Percentiles rank a stretch among this genome's conserved stretches.
These are phyloP conservation scores for Eugnorisma glareosa DNA, from an alignment of 2,888 invertebrate genomes.

Conservation along the genomic window DNA sequence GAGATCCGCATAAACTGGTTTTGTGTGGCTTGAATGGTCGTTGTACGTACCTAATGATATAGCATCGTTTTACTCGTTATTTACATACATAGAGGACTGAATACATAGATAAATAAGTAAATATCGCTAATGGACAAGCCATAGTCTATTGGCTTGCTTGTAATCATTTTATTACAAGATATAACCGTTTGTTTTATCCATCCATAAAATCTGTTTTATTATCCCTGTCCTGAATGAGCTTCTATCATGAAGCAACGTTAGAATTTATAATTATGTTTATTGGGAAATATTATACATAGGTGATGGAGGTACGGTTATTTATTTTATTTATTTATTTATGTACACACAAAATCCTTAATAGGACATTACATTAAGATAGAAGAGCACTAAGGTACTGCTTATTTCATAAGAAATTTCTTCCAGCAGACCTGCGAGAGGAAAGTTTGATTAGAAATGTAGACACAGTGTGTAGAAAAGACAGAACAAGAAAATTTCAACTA, in stretches of 20 bases:
- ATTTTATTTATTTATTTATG: too few species aligned
- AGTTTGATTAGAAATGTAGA: too few species aligned
- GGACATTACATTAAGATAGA: too few species aligned
- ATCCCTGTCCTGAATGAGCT: slow-evolving; percentile 1
- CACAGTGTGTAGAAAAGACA: too few species aligned
- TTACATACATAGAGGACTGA: not conserved
- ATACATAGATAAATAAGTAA: slow-evolving; percentile 7
- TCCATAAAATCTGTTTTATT: slow-evolving; percentile 26
- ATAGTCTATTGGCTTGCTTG: not conserved
- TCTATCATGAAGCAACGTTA: slow-evolving; percentile 20
- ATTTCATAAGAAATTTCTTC: too few species aligned
- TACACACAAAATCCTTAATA: too few species aligned
- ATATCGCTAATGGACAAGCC: slow-evolving; percentile 10
- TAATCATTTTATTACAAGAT: slow-evolving; percentile 12
- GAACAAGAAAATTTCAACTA: too few species aligned
- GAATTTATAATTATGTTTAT: slow-evolving; percentile 13
- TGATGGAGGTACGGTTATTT: too few species aligned
- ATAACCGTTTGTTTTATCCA: slow-evolving; percentile 22
- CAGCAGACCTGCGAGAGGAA: too few species aligned
- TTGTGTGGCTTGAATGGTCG: too few species aligned
- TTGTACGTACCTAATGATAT: not conserved
- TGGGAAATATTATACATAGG: not conserved
- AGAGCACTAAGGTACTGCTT: too few species aligned
- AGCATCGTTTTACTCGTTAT: not conserved
- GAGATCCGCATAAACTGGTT: too few species aligned